Percentiles rank a stretch among this genome's conserved stretches.
Conservation (phyloP, 2,888 invertebrate genomes). For the Tetheella fluctuosa region DNA sequence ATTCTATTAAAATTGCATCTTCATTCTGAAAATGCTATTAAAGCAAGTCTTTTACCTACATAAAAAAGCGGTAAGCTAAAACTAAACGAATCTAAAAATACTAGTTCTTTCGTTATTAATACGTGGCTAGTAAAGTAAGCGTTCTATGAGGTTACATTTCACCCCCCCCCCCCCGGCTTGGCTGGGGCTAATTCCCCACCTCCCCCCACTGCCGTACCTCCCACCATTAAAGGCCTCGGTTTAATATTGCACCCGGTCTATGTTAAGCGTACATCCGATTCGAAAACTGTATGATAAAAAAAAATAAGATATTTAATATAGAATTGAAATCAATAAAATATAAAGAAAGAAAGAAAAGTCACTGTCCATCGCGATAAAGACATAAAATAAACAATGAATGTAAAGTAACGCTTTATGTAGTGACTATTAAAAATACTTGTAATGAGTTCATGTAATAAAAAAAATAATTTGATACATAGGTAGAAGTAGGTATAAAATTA, state of each 20-base stretch:
- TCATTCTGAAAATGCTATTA: not conserved
- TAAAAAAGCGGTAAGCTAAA: constrained; percentile 5
- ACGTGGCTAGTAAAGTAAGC: constrained; percentile 12
- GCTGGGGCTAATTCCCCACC: not conserved
- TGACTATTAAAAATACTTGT: too few relatives aligned
- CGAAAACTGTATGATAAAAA: not conserved
- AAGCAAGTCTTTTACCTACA: not conserved
- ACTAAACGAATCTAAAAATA: constrained; percentile 10
- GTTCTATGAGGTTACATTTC: constrained; percentile 18
- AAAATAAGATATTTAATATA: too few relatives aligned
- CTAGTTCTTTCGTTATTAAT: constrained; percentile 9
- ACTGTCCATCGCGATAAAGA: too few relatives aligned
- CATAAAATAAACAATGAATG: too few relatives aligned
- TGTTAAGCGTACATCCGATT: constrained; percentile 7
- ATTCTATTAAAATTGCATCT: not conserved
- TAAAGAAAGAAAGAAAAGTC: too few relatives aligned
- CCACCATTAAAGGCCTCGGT: constrained; percentile 22
- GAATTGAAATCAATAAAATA: too few relatives aligned
- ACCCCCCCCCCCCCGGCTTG: constrained; percentile 7
- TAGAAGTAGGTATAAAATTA: too few relatives aligned
- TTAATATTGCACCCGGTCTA: constrained; percentile 23
- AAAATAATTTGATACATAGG: too few relatives aligned
- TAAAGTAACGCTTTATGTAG: too few relatives aligned
- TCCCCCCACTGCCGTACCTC: constrained; percentile 15
- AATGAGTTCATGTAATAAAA: too few relatives aligned